Base-by-base conservation (phyloP, 2,888 invertebrate genomes). In the Conomelus anceps region DNA sequence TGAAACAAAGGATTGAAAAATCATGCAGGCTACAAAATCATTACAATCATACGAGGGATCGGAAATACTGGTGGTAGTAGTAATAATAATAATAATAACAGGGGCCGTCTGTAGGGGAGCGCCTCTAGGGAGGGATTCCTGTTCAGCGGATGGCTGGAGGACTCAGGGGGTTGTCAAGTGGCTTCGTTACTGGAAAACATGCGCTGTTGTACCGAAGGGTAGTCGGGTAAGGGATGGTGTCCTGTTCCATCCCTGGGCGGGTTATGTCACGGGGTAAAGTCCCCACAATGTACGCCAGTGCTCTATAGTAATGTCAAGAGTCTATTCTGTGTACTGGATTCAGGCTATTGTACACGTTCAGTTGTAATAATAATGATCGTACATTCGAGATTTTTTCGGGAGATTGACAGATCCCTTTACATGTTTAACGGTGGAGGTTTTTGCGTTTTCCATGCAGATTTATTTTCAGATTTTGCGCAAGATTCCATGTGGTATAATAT, bases 101-200 rank as follows among this genome's bases (percentile, higher is more conserved):
- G 63, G 7, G 63, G 63, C n/a, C 13, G 63, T 63, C 63, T 63
- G 63, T 63, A 63, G 0, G 63, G 63, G 63, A 63, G 63, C n/a
- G 63, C 63, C 63, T 63, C 63, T 63, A n/a, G 63, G 63, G 63
- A 63, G 63, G n/a, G n/a, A 63, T 63, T 63, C n/a, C 41, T 13
- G 41, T 3, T 17, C 7, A 20, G 63, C 3, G 11, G 85, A 22
- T 24, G 23, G 85, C 1, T 13, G 13, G 85, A 7, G 22, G n/a
- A 23, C 9, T 24, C 22, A 22, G 24, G 85, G 86, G 86, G 17
- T 86, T 86, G 86, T 86, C 86, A 86, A 86, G 86, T 86, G 86
- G 86, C 86, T 86, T 86, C 86, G 29, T 86, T 86, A 86, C 63
- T 63, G 63, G 63, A 63, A 63, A 63, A 63, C 63, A 63, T 63